Evolutionary conservation across 2,113 vertebrate genomes (phyloP).

Genomic region (Atherinomorus stipes): DNA sequence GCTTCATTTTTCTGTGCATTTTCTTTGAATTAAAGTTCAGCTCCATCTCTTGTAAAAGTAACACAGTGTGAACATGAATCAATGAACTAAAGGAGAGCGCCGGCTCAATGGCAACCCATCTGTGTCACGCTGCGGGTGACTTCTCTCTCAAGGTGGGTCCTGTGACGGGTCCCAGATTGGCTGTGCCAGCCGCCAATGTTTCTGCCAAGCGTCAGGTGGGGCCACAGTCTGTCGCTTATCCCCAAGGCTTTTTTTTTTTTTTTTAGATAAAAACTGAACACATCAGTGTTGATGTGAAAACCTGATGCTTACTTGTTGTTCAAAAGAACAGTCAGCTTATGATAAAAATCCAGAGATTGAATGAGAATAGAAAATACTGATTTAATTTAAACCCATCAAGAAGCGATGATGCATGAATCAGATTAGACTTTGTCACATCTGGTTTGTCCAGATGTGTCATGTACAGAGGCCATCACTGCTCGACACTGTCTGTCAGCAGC

Average conservation of each 20-base stretch:
- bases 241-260: constrained; percentile 26
- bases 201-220: constrained; percentile 63
- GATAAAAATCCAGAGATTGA: constrained; percentile 15
- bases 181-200: constrained; percentile 54
- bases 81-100: constrained; percentile 51
- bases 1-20: constrained; percentile 10
- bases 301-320: not conserved
- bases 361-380: constrained; percentile 2
- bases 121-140: constrained; percentile 45
- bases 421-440: constrained; percentile 4
- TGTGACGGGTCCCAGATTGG: constrained; percentile 72
- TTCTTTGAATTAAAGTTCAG: constrained; percentile 42
- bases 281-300: not conserved
- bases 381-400: no score
- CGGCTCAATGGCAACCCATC: constrained; percentile 61
- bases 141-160: constrained; percentile 63
- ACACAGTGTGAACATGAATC: constrained; percentile 59
- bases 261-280: constrained; percentile 33
- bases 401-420: no score
- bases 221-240: constrained; percentile 73
- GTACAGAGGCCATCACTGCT: constrained; percentile 15
- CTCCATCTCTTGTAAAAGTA: constrained; percentile 44
- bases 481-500: constrained; percentile 18
- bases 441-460: constrained; percentile 12
- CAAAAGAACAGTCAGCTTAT: not conserved